Evolutionary conservation across 2,888 invertebrate species (phyloP), one percentile per base, ranked within the genome.

Genomic region (Synergus japonicus): DNA sequence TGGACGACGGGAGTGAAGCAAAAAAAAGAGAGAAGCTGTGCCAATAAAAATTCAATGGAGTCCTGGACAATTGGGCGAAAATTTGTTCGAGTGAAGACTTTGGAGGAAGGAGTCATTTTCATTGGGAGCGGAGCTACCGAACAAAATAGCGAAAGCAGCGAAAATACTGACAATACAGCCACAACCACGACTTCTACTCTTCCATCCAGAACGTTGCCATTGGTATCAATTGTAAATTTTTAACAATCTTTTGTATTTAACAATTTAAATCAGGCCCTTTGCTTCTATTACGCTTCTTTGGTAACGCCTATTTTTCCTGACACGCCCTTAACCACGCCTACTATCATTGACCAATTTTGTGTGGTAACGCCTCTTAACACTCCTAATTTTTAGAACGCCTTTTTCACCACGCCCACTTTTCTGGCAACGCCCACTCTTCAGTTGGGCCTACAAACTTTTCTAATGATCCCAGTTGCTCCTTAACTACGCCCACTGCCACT

Each of bases 1-100:
- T 91, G 91, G 91, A 91, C 91, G 4, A 91, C 91, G 4, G 90
- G 90, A 0, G 85, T 91, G 7, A 85, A 84, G 5, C 88, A 86
- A 0, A 90, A 89, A 69, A 76, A 85, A 15, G 76, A 81, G 49
- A 76, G 80, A 46, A 82, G 81, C 9, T 88, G 87, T 77, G 79
- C 83, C 5, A 37, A 37, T 9, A 88, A 87, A 78, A 86, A 85
- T 79, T 80, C 86, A 4, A 82, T 86, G 76, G 89, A 90, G 44
- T 82, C 85, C 65, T 89, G 89, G 90, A 86, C 82, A 44, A 77
- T 82, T 18, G 76, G 80, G 46, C 82, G 81, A 4, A 81, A 81
- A 80, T 86, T 89, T 67, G 84, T 80, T 0, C 85, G 88, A 10
- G 88, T 87, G 1, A 87, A 87, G 49, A 89, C 89, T 13, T 83